Conservation (phyloP, 2,888 invertebrate genomes). For the Pristionchus japonicus region DNA sequence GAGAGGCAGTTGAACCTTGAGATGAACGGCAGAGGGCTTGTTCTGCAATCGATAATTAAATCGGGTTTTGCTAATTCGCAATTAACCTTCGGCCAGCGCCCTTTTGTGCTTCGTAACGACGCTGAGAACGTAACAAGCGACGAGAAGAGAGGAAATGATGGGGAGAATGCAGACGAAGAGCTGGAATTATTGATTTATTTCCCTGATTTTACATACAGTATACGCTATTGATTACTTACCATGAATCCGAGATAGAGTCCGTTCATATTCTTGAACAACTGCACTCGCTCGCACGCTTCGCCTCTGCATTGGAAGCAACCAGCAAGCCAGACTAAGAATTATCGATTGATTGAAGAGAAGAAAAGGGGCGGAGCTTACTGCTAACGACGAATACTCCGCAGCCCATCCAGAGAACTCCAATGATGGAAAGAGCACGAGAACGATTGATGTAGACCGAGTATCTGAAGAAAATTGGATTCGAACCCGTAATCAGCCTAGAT, state of each 20-base stretch:
- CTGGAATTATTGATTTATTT: neutral
- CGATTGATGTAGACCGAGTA: constrained; percentile 69
- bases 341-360: neutral
- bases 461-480: constrained; percentile 52
- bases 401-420: constrained; percentile 63
- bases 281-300: constrained; percentile 51
- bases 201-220: neutral
- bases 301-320: constrained; percentile 54
- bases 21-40: constrained; percentile 42
- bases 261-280: constrained; percentile 54
- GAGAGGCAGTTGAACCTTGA: constrained; percentile 48
- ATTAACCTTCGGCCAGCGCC: constrained; percentile 59
- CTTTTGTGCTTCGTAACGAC: constrained; percentile 68
- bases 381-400: constrained; percentile 66
- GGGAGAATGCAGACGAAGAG: constrained; percentile 69
- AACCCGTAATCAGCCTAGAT: too few relatives aligned
- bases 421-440: constrained; percentile 61
- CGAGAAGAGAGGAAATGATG: constrained; percentile 70
- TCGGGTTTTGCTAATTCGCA: neutral
- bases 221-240: constrained; percentile 42
- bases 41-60: neutral
- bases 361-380: constrained; percentile 50
- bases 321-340: constrained; percentile 46
- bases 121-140: constrained; percentile 72
- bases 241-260: constrained; percentile 61